Evolutionary conservation across 2,888 invertebrate species (phyloP).

Genomic region (Caenorhabditis drosophilae): DNA sequence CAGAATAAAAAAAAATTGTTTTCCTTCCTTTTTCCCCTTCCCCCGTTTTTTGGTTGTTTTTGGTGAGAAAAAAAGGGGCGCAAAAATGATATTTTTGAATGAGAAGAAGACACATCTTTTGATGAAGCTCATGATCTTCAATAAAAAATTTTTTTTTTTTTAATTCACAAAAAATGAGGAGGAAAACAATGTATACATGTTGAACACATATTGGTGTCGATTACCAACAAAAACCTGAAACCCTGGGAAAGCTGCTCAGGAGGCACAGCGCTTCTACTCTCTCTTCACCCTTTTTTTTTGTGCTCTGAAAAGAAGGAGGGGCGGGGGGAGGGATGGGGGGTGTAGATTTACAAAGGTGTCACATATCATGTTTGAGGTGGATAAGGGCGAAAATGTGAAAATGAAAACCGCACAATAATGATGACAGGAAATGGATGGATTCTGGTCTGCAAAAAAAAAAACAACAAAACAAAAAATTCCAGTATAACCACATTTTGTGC

Average conservation of each 20-base stretch:
- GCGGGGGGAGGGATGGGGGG: not conserved
- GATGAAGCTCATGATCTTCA: too few relatives aligned
- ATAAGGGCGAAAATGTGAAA: not conserved
- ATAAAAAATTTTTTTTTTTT: too few relatives aligned
- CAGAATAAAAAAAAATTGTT: too few relatives aligned
- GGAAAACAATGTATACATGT: too few relatives aligned
- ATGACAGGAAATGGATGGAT: constrained; percentile 7
- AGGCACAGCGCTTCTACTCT: not conserved
- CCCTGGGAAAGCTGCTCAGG: not conserved
- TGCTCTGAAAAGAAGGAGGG: not conserved
- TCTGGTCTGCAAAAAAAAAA: constrained; percentile 9
- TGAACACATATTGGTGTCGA: too few relatives aligned
- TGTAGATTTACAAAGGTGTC: not conserved
- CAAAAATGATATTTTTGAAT: too few relatives aligned
- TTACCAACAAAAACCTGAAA: not conserved
- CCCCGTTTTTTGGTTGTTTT: too few relatives aligned
- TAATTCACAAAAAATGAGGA: too few relatives aligned
- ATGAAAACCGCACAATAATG: too few relatives aligned
- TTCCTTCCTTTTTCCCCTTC: too few relatives aligned
- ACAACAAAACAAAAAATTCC: constrained; percentile 12
- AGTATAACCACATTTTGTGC: constrained; percentile 69
- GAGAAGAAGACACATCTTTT: too few relatives aligned
- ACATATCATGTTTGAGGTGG: not conserved
- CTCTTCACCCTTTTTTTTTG: not conserved
- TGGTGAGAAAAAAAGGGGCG: too few relatives aligned